A percentile compares a stretch with the other conserved stretches of the same genome.
phyloP scores from a whole-genome alignment of 2,113 vertebrate species.

The Pelmatolapia mariae region DNA sequence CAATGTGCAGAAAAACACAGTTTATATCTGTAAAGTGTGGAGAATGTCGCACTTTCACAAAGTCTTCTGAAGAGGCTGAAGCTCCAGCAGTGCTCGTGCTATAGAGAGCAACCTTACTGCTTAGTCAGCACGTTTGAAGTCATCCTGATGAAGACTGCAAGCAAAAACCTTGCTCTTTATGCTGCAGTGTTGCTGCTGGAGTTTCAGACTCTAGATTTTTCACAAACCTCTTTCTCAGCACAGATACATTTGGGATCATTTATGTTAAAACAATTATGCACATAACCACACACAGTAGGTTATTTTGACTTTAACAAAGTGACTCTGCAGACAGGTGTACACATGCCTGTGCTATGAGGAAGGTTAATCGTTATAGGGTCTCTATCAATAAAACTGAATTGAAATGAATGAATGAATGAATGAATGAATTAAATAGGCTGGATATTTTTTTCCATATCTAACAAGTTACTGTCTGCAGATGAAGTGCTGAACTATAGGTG shows the following conservation, averaged over 20 bases:
- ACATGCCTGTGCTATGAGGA: background rate
- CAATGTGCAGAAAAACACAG: background rate
- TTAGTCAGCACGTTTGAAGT: background rate
- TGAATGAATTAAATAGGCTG: background rate
- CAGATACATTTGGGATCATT: background rate
- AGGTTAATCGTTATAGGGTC: background rate
- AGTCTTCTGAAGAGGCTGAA: background rate
- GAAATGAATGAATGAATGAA: background rate
- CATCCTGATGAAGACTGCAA: background rate
- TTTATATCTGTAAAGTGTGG: background rate
- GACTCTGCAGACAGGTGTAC: background rate
- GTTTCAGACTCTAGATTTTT: background rate
- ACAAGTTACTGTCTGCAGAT: background rate
- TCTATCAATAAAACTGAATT: background rate
- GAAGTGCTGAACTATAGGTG: background rate
- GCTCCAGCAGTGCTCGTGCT: background rate
- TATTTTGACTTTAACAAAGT: background rate
- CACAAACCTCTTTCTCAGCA: background rate
- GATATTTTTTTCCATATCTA: background rate
- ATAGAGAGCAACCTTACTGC: background rate
- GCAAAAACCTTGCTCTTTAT: background rate
- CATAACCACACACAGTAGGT: background rate
- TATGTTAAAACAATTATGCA: background rate
- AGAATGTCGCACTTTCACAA: background rate
- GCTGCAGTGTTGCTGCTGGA: background rate